Conservation (phyloP, 1,140 invertebrate genomes). For the Drosophila setifemur region DNA sequence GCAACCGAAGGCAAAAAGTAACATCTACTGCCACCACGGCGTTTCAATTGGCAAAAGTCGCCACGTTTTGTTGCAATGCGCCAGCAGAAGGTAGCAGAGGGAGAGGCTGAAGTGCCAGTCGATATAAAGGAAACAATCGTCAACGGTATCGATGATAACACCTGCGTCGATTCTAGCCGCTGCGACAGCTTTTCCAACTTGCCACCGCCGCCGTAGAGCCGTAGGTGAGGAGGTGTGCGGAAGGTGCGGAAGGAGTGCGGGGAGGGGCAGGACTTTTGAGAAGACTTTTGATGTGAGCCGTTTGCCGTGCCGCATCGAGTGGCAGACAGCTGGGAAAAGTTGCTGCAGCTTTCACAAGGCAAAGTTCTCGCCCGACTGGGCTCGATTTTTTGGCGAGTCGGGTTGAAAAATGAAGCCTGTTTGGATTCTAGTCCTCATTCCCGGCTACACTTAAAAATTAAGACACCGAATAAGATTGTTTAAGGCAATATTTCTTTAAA, state of each 20-base stretch:
- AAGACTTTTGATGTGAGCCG: conserved; percentile 74
- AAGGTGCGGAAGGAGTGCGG: no score
- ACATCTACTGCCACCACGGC: conserved; percentile 30
- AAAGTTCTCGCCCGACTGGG: conserved; percentile 58
- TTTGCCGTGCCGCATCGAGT: conserved; percentile 71
- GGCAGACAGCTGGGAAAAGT: conserved; percentile 51
- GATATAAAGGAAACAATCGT: conserved; percentile 69
- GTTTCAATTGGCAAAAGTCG: conserved; percentile 70
- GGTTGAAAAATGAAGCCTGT: background rate
- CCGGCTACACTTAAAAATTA: conserved; percentile 1
- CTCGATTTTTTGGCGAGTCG: conserved; percentile 16
- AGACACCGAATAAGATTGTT: background rate
- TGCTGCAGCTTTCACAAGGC: conserved; percentile 46
- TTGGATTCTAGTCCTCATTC: background rate
- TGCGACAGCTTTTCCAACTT: conserved; percentile 73
- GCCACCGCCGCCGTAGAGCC: background rate
- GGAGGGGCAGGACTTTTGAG: no score
- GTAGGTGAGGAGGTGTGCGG: no score
- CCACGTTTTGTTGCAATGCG: conserved; percentile 63
- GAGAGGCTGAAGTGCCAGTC: conserved; percentile 45
- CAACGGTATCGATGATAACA: conserved; percentile 77
- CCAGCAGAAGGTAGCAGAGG: conserved; percentile 18
- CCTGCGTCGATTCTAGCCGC: conserved; percentile 57
- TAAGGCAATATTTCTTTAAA: background rate
- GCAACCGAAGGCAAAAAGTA: conserved; percentile 14